phyloP scores from a whole-genome alignment of 64 coral and sea anemone species.

The Pocillopora damicornis region DNA sequence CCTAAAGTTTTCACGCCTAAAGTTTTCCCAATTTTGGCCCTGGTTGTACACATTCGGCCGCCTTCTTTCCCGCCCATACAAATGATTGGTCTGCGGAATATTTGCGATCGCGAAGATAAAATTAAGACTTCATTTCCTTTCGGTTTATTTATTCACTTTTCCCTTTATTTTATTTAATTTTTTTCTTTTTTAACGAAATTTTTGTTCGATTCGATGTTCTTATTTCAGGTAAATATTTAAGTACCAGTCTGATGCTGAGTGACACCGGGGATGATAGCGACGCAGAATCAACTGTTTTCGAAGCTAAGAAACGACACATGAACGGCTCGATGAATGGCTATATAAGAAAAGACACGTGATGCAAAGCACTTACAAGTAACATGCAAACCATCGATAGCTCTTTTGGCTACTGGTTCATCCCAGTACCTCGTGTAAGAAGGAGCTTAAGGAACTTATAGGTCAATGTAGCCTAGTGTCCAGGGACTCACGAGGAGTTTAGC shows the following conservation, averaged over 20 bases:
- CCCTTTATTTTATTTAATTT: too few relatives aligned
- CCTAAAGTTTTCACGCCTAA: too few relatives aligned
- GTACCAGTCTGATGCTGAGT: conserved; percentile 74
- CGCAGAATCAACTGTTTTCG: conserved; percentile 81
- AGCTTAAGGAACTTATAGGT: too few relatives aligned
- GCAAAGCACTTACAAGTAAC: not conserved
- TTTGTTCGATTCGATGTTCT: not conserved
- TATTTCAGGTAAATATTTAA: conserved; percentile 68
- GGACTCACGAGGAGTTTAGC: too few relatives aligned
- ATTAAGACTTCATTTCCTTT: too few relatives aligned
- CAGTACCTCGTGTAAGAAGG: not conserved
- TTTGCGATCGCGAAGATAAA: too few relatives aligned
- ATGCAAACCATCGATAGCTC: not conserved
- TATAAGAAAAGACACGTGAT: conserved; percentile 61
- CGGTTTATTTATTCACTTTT: too few relatives aligned
- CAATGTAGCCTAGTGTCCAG: too few relatives aligned
- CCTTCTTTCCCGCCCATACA: not conserved
- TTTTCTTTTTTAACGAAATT: too few relatives aligned
- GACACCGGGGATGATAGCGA: conserved; percentile 76
- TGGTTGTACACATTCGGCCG: too few relatives aligned
- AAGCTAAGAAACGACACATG: conserved; percentile 76
- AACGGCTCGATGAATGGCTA: conserved; percentile 79
- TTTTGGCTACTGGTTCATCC: not conserved
- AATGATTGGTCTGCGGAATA: too few relatives aligned
- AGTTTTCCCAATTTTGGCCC: too few relatives aligned